Percentiles rank a stretch among this genome's conserved stretches.
phyloP scores from a whole-genome alignment of 2,113 vertebrate species.

The Amphilophus citrinellus region DNA sequence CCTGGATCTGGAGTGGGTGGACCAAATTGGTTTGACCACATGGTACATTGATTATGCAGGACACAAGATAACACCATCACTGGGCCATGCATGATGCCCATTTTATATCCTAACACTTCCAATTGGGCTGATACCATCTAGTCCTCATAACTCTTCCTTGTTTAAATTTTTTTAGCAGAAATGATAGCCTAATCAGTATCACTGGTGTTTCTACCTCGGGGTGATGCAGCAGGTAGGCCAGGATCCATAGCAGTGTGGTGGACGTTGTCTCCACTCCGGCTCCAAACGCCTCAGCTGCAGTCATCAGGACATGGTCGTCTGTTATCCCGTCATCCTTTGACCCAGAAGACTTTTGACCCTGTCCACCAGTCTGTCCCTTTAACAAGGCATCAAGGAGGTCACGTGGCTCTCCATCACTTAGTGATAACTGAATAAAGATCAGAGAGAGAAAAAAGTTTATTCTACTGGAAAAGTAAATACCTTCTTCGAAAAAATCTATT shows the following conservation, averaged over 20 bases:
- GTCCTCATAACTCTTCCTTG: not conserved
- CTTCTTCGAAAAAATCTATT: too few species aligned
- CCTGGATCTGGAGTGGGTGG: slow-evolving; percentile 73
- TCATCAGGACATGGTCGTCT: slow-evolving; percentile 84
- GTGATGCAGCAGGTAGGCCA: slow-evolving; percentile 81
- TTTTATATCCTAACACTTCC: not conserved
- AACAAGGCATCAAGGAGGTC: slow-evolving; percentile 84
- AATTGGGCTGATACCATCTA: not conserved
- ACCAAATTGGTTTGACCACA: not conserved
- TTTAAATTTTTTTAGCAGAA: rapidly evolving
- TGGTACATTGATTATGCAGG: not conserved
- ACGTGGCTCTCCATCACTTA: slow-evolving; percentile 69
- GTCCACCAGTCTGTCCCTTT: slow-evolving; percentile 56
- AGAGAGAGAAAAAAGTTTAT: not conserved
- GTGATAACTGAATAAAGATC: slow-evolving; percentile 52
- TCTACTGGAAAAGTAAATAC: not conserved
- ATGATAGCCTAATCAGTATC: not conserved
- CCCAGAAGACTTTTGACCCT: not conserved
- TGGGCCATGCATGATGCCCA: not conserved
- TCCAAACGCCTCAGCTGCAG: slow-evolving; percentile 75
- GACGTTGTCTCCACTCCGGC: slow-evolving; percentile 83
- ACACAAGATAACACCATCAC: not conserved
- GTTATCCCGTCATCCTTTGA: slow-evolving; percentile 58
- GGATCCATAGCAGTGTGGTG: slow-evolving; percentile 81
- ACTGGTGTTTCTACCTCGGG: slow-evolving; percentile 59